A percentile compares a stretch with the other conserved stretches of the same genome.
Conservation (phyloP, 2,113 vertebrate genomes). For the Petroica traversi region DNA sequence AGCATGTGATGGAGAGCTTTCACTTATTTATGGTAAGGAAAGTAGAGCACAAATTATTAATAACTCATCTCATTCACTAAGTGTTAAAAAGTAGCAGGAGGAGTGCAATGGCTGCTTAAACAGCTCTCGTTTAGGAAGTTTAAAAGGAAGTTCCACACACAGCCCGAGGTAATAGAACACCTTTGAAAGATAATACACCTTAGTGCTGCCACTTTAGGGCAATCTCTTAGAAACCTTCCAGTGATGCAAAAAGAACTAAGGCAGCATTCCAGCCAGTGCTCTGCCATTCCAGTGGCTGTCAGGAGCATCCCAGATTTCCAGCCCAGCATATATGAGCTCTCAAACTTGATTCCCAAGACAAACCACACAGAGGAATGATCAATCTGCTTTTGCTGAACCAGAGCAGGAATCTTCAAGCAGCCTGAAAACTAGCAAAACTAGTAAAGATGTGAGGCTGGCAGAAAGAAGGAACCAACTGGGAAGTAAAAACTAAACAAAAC, state of each 20-base stretch:
- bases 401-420: neutral
- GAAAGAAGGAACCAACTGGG: neutral
- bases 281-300: neutral
- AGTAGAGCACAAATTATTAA: constrained; percentile 12
- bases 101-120: neutral
- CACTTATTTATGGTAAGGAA: constrained; percentile 5
- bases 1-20: constrained; percentile 1
- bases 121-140: neutral
- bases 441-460: neutral
- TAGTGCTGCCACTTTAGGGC: neutral
- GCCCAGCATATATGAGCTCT: neutral
- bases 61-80: neutral
- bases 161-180: neutral
- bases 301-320: neutral
- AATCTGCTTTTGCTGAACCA: neutral
- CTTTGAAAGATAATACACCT: neutral
- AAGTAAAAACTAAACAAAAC: neutral
- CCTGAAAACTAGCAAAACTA: neutral
- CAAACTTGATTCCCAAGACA: neutral
- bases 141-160: neutral
- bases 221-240: neutral
- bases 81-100: neutral
- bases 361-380: neutral
- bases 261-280: neutral
- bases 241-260: neutral